phyloP scores from a whole-genome alignment of 1,140 invertebrate species.

The Psix sp. region DNA sequence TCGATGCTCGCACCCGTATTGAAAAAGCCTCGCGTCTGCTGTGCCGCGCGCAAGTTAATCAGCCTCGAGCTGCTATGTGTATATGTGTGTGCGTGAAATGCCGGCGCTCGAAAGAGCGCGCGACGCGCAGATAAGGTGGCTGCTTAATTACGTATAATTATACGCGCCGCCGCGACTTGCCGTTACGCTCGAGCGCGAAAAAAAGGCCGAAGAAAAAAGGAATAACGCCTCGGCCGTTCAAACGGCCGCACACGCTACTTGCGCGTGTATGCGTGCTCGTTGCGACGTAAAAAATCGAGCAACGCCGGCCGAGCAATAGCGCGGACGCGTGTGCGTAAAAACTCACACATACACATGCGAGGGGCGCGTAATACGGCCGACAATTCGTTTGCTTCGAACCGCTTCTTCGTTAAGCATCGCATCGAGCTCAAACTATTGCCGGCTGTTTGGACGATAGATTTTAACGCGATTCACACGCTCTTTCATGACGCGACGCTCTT shows the following conservation, averaged over 20 bases:
- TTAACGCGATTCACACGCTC: conserved; percentile 26
- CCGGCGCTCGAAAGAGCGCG: conserved; percentile 13
- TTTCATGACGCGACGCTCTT: conserved; percentile 33
- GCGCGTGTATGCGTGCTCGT: conserved; percentile 12
- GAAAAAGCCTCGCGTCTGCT: conserved; percentile 11
- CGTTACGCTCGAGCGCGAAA: conserved; percentile 18
- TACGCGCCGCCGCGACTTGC: conserved; percentile 54
- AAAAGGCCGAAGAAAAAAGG: conserved; percentile 38
- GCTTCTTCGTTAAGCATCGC: conserved; percentile 52
- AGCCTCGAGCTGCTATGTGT: conserved; percentile 20
- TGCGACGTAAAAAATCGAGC: conserved; percentile 26
- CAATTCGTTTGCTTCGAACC: conserved; percentile 41
- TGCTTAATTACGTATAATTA: conserved; percentile 74
- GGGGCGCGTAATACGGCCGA: conserved; percentile 32
- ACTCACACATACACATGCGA: not conserved
- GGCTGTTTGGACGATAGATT: conserved; percentile 37
- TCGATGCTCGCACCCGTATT: conserved; percentile 22
- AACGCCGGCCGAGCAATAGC: too few species aligned
- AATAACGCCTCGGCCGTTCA: conserved; percentile 45
- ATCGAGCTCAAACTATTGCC: conserved; percentile 24
- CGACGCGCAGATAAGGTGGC: conserved; percentile 62
- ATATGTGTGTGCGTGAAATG: conserved; percentile 9
- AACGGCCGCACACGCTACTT: conserved; percentile 17
- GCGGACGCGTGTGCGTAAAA: not conserved
- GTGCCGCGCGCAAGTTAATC: conserved; percentile 47